Conservation (phyloP, 2,797 vertebrate genomes). For the Kryptopterus vitreolus region DNA sequence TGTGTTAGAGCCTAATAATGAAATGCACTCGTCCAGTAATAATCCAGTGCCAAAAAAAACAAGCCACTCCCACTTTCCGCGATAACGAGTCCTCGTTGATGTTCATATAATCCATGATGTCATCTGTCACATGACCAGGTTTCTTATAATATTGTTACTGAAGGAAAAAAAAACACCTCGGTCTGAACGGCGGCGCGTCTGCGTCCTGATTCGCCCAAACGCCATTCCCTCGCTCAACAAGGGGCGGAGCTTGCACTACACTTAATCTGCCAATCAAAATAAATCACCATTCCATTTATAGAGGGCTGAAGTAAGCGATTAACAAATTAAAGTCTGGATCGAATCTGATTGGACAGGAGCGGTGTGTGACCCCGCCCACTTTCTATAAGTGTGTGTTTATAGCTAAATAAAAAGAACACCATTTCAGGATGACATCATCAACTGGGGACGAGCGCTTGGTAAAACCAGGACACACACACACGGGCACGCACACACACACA, state of each 20-base stretch:
- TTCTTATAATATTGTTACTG: not conserved
- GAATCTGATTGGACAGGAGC: slow-evolving; percentile 9
- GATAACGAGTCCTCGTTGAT: not conserved
- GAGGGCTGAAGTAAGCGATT: not conserved
- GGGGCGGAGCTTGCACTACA: not conserved
- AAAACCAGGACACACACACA: slow-evolving; percentile 16
- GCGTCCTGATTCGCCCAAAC: not conserved
- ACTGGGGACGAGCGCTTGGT: slow-evolving; percentile 4
- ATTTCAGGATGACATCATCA: slow-evolving; percentile 6
- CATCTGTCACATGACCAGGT: not conserved
- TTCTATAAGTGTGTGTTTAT: not conserved
- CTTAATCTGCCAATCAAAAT: not conserved
- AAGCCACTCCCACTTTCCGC: not conserved
- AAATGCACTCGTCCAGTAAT: not conserved
- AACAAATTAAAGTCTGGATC: not conserved
- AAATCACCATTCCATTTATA: not conserved
- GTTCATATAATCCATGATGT: not conserved
- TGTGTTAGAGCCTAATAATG: too few species aligned
- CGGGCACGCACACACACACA: not conserved
- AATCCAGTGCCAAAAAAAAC: not conserved
- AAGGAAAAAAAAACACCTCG: not conserved
- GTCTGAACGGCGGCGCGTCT: not conserved
- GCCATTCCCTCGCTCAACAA: not conserved
- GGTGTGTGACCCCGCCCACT: not conserved
- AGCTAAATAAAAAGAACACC: not conserved